A percentile compares a stretch with the other conserved stretches of the same genome.
These are phyloP conservation scores for Orthosia gracilis DNA, from an alignment of 2,888 invertebrate species.

Conservation along the genomic window DNA sequence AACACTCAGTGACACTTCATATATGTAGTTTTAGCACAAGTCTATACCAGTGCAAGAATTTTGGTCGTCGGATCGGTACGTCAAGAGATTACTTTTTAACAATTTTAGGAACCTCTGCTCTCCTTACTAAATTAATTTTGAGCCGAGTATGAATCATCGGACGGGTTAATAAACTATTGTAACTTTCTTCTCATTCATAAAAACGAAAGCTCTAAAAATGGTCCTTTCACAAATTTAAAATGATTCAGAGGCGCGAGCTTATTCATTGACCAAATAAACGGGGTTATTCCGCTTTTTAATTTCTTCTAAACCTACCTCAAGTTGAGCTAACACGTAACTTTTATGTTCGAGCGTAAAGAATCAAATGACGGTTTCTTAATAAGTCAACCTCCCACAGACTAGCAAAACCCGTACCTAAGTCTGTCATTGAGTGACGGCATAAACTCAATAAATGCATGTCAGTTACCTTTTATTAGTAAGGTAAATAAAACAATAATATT, in stretches of 20 bases:
- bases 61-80: no score
- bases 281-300: conserved; percentile 42
- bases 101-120: no score
- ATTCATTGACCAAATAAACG: conserved; percentile 31
- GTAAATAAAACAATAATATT: conserved; percentile 27
- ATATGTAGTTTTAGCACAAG: no score
- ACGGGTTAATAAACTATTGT: neutral
- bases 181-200: conserved; percentile 2
- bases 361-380: conserved; percentile 20
- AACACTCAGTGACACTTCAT: no score
- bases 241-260: neutral
- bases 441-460: conserved; percentile 1
- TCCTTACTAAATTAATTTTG: no score
- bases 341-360: conserved; percentile 33
- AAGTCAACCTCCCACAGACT: conserved; percentile 24
- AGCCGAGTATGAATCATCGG: neutral
- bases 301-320: conserved; percentile 26
- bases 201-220: conserved; percentile 2
- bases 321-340: conserved; percentile 11
- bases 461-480: neutral
- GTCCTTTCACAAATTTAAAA: neutral
- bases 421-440: conserved; percentile 44
- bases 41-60: no score
- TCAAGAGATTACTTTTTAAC: no score
- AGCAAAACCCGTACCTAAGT: conserved; percentile 3